A percentile compares a stretch with the other conserved stretches of the same genome.
Evolutionary conservation across 2,113 vertebrate genomes (phyloP).

Genomic region (Corythaixoides concolor): DNA sequence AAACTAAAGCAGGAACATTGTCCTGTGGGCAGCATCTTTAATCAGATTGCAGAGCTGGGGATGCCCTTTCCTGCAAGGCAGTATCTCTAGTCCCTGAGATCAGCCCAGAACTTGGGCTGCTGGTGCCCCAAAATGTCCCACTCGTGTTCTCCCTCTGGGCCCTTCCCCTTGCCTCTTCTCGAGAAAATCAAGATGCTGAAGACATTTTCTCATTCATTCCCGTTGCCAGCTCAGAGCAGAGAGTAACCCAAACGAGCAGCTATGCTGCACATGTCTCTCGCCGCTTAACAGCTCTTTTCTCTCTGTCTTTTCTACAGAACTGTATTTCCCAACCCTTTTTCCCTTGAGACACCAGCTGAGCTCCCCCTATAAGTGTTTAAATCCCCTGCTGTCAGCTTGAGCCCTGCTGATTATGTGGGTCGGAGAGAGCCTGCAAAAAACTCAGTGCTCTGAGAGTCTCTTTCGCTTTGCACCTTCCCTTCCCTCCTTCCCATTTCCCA

Average conservation of each 20-base stretch:
- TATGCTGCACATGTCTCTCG: constrained; percentile 60
- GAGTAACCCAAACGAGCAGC: constrained; percentile 51
- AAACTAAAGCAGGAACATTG: background rate
- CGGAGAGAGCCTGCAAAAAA: constrained; percentile 56
- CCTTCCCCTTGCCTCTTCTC: background rate
- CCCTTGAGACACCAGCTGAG: constrained; percentile 71
- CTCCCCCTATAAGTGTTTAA: constrained; percentile 68
- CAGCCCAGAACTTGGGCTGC: background rate
- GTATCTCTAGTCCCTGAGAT: background rate
- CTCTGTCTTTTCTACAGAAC: constrained; percentile 38
- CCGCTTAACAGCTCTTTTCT: constrained; percentile 59
- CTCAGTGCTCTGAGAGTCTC: constrained; percentile 43
- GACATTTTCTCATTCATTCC: constrained; percentile 3
- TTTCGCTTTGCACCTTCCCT: constrained; percentile 29
- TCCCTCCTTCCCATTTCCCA: constrained; percentile 10
- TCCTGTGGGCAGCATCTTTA: background rate
- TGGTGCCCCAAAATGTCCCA: background rate
- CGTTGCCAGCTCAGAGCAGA: constrained; percentile 17
- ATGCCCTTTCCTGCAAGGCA: background rate
- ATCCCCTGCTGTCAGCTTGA: constrained; percentile 70
- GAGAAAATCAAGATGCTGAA: background rate
- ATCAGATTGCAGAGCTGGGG: background rate
- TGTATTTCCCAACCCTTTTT: constrained; percentile 59
- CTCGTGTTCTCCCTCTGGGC: background rate
- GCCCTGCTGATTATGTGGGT: constrained; percentile 71